Base-by-base conservation (phyloP, 1,140 invertebrate species). In the Drosophila bocki region DNA sequence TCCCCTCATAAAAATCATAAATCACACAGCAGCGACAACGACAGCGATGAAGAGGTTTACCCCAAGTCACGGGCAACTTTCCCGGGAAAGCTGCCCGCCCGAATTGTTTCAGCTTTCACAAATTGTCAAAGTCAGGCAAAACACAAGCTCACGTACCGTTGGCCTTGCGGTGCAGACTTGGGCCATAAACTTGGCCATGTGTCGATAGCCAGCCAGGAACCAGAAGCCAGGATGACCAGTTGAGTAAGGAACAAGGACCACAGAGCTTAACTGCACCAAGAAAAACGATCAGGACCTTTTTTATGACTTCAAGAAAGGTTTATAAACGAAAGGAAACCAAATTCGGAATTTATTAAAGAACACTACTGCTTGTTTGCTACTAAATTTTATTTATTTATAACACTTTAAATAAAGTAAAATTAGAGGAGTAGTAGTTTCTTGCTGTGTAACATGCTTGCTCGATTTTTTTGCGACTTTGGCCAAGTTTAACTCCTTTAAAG, bases 1-100 rank as follows among this genome's bases (percentile, higher is more conserved):
- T 11, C 33, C 32, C 19, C 41, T 64, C 51, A 67, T 60, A 62
- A 76, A 82, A 87, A 86, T 86, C 83, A 86, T 86, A 86, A 86
- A 86, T 86, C 82, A 86, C 79, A 82, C 32, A 32, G 47, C 65
- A 65, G 39, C 65, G 32, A 59, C 29, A 65, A 35, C 63, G 58
- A 37, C 32, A n/a, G n/a, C 65, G 37, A 60, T 48, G 69, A 63
- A 74, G 69, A 51, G 48, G 44, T 48, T 51, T 48, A 26, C 35
- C 48, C 42, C 35, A 11, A 51, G 37, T 67, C 39, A 35, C 48
- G 56, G n/a, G 19, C 47, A 70, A 70, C 62, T 64, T 44, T 37
- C 39, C 48, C n/a, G 48, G 15, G 32, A 9, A 54, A 54, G 17
- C 33, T 39, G 53, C 19, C 62, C 32, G 37, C 19, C 47, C 22